Evolutionary conservation across 2,797 vertebrate species (phyloP), one percentile per base, ranked within the genome.

Genomic region (Heliangelus exortis): DNA sequence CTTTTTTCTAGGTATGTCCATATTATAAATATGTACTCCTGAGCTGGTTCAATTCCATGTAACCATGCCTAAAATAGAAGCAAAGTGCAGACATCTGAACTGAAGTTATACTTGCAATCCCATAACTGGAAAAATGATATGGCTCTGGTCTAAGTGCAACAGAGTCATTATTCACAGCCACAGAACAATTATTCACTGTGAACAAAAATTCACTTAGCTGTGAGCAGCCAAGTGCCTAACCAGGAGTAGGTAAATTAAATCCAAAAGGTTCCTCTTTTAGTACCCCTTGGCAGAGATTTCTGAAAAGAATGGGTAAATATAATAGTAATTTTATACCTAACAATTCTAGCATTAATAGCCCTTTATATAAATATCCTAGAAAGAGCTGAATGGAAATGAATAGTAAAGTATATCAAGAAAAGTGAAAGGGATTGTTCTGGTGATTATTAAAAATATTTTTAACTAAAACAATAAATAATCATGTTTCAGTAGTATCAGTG

Each of bases 31-130:
- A 67, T 10, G 58, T 43, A 8, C 33, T 69, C 12, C 53, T 68
- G 9, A 81, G 20, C 15, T 78, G 19, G 34, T 73, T 81, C 45
- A 57, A 28, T 63, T 75, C 36, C 63, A 51, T 20, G 19, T 34
- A 90, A 71, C 7, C 11, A 18, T 15, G 25, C 21, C 72, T 86
- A 84, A 90, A 84, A 53, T 9, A 92, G 66, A 75, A 93, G 33
- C 20, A 68, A 10, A 82, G n/a, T n/a, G 25, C 47, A 78, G 25
- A 75, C 43, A 81, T 57, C 63, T 65, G 62, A 96, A 80, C 10
- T 80, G 77, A 92, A 75, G 41, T n/a, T 84, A 7, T 72, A 87
- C 90, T 58, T 94, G 45, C 33, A 90, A 47, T 57, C 89, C 11
- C 36, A 92, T 58, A 78, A 78, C 41, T 22, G 51, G 25, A 87